Evolutionary conservation across 2,113 vertebrate species (phyloP).

Genomic region (Pithys albifrons): DNA sequence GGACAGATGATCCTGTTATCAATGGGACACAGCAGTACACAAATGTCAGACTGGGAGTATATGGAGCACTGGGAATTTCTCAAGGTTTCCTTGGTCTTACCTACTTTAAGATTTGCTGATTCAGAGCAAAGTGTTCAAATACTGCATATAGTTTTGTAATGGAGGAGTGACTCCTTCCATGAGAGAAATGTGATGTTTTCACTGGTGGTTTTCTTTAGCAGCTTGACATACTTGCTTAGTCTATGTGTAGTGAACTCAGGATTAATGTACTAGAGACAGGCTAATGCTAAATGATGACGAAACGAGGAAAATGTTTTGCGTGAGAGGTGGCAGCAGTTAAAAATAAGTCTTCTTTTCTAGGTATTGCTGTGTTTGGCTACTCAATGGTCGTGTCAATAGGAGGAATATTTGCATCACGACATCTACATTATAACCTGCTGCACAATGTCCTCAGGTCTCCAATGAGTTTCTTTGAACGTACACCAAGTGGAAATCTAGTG

Average conservation of each 20-base stretch:
- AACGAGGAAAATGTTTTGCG: neutral
- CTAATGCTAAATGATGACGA: neutral
- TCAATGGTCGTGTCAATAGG: conserved; percentile 90
- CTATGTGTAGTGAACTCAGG: neutral
- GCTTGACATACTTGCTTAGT: neutral
- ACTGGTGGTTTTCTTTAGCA: neutral
- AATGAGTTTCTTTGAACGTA: conserved; percentile 94
- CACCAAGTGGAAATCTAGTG: conserved; percentile 94
- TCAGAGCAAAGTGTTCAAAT: neutral
- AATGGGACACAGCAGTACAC: conserved; percentile 90
- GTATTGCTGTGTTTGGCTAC: conserved; percentile 87
- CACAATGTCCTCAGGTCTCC: conserved; percentile 89
- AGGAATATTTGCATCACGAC: conserved; percentile 88
- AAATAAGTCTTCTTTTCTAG: conserved; percentile 57
- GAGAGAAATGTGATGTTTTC: neutral
- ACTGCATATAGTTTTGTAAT: neutral
- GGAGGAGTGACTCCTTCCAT: neutral
- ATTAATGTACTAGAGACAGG: neutral
- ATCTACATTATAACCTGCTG: conserved; percentile 87
- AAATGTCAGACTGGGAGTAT: conserved; percentile 84
- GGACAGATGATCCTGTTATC: conserved; percentile 91
- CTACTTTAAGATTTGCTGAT: neutral
- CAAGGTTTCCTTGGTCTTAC: conserved; percentile 82
- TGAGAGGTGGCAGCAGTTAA: neutral
- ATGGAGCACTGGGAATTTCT: conserved; percentile 85